Percentiles rank a stretch among this genome's conserved stretches.
Conservation (phyloP, 1,140 invertebrate genomes). For the Zophobas morio region DNA sequence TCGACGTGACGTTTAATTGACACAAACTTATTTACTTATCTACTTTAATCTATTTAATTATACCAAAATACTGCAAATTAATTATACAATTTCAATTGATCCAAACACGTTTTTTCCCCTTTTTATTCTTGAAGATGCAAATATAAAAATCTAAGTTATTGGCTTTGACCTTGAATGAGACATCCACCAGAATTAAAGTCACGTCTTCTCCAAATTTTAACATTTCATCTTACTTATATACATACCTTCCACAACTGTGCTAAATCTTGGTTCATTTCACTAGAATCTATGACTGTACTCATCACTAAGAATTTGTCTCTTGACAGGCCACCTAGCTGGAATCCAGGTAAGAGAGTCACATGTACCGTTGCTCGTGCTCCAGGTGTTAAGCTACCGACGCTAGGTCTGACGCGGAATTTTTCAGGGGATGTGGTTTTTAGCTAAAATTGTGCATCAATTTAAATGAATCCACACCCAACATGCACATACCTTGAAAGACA, state of each 20-base stretch:
- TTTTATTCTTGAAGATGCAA: too few relatives aligned
- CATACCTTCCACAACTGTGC: slow-evolving; percentile 77
- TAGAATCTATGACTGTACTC: slow-evolving; percentile 73
- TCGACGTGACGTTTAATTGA: too few relatives aligned
- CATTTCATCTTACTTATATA: slow-evolving; percentile 6
- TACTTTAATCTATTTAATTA: too few relatives aligned
- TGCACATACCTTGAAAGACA: slow-evolving; percentile 81
- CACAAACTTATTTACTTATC: too few relatives aligned
- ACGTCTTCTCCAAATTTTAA: neutral
- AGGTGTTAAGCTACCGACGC: slow-evolving; percentile 80
- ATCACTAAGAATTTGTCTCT: slow-evolving; percentile 82
- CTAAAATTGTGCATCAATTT: slow-evolving; percentile 67
- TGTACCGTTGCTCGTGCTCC: slow-evolving; percentile 70
- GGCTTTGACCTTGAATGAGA: too few relatives aligned
- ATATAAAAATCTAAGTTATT: too few relatives aligned
- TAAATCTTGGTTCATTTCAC: slow-evolving; percentile 69
- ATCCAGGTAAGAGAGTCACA: slow-evolving; percentile 72
- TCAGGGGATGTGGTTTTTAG: slow-evolving; percentile 85
- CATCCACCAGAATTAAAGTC: too few relatives aligned
- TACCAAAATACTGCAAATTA: too few relatives aligned
- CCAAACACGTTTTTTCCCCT: too few relatives aligned
- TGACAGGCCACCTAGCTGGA: slow-evolving; percentile 70
- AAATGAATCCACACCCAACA: slow-evolving; percentile 25
- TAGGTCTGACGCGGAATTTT: slow-evolving; percentile 91
- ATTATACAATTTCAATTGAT: too few relatives aligned